Conservation (phyloP, 1,140 invertebrate genomes). For the Apocrypta bakeri region DNA sequence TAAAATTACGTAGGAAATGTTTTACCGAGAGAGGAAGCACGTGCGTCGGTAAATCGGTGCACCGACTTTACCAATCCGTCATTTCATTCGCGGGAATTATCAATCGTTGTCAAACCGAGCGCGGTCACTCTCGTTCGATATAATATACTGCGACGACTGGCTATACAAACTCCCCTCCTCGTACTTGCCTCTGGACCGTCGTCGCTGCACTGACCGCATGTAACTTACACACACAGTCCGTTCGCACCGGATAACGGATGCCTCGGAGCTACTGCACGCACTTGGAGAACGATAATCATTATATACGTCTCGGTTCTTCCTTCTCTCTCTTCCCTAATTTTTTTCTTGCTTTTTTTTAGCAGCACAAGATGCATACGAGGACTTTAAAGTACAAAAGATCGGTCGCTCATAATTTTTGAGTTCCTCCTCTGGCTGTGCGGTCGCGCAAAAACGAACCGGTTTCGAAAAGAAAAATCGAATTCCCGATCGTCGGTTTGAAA, state of each 20-base stretch:
- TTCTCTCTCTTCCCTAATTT: conserved; percentile 11
- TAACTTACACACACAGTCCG: background rate
- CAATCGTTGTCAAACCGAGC: background rate
- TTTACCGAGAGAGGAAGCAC: background rate
- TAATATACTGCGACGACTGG: background rate
- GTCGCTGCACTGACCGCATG: background rate
- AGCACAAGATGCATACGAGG: background rate
- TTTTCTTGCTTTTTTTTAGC: background rate
- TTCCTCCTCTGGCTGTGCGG: background rate
- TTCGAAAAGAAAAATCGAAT: background rate
- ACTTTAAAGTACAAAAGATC: conserved; percentile 5
- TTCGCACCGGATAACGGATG: conserved; percentile 33
- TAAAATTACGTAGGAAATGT: background rate
- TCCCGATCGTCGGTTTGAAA: background rate
- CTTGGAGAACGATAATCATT: background rate
- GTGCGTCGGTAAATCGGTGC: background rate
- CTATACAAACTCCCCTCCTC: background rate
- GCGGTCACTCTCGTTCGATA: background rate
- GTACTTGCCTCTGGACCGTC: background rate
- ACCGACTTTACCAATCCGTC: background rate
- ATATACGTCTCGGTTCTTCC: background rate
- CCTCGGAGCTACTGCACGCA: conserved; percentile 15
- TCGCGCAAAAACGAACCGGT: background rate
- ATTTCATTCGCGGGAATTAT: background rate
- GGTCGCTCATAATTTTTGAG: conserved; percentile 7